A percentile compares a stretch with the other conserved stretches of the same genome.
These are phyloP conservation scores for Dendroctonus ponderosae DNA, from an alignment of 1,140 invertebrate genomes.

Conservation along the genomic window DNA sequence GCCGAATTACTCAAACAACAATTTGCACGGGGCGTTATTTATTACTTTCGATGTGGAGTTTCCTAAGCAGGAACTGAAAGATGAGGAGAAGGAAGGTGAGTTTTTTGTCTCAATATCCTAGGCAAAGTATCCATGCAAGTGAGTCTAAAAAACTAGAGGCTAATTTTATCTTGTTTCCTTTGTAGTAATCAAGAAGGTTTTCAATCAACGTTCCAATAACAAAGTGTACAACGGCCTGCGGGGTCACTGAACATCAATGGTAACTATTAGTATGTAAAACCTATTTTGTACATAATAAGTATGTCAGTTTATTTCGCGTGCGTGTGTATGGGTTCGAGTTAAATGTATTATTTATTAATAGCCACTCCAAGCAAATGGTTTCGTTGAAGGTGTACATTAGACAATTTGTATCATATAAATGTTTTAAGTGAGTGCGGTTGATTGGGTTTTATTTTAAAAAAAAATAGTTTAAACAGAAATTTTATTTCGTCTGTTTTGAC, in stretches of 20 bases:
- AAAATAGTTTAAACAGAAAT: too few species aligned
- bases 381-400: too few species aligned
- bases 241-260: slow-evolving; percentile 38
- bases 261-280: slow-evolving; percentile 4
- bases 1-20: slow-evolving; percentile 99
- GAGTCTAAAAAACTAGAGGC: too few species aligned
- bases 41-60: slow-evolving; percentile 99
- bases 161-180: slow-evolving; percentile 42
- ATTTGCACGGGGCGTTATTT: slow-evolving; percentile 88
- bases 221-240: slow-evolving; percentile 74
- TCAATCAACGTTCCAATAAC: slow-evolving; percentile 67
- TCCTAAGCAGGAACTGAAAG: slow-evolving; percentile 85
- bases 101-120: not conserved
- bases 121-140: not conserved
- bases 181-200: slow-evolving; percentile 66
- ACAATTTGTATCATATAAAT: too few species aligned
- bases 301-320: slow-evolving; percentile 13
- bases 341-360: slow-evolving; percentile 23
- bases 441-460: too few species aligned
- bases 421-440: too few species aligned
- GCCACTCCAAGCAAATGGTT: slow-evolving; percentile 1
- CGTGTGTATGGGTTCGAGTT: slow-evolving; percentile 1
- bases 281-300: slow-evolving; percentile 17
- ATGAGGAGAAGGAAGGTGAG: slow-evolving; percentile 86
- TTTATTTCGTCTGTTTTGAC: too few species aligned